Conservation (phyloP, 1,140 invertebrate species). For the Panagrolaimus sp. region DNA sequence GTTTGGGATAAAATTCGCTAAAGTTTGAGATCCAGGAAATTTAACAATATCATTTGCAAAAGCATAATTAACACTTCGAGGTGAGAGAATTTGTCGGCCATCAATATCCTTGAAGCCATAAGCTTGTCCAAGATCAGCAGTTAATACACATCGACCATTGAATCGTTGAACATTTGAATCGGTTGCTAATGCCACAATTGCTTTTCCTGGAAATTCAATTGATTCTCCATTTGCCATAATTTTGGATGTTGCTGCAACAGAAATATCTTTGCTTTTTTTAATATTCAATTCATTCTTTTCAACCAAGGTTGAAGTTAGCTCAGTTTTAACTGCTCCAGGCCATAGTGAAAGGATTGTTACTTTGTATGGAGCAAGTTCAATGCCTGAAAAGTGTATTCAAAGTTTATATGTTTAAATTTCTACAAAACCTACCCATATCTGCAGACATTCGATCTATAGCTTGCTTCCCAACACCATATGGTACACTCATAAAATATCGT, state of each 20-base stretch:
- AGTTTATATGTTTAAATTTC: too few relatives aligned
- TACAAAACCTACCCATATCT: too few relatives aligned
- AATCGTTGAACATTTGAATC: constrained; percentile 28
- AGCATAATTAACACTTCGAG: neutral
- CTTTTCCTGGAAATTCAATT: constrained; percentile 39
- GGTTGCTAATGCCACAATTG: constrained; percentile 30
- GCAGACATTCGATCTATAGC: constrained; percentile 61
- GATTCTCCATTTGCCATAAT: too few relatives aligned
- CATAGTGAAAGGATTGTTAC: too few relatives aligned
- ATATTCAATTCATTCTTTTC: too few relatives aligned
- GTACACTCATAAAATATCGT: constrained; percentile 61
- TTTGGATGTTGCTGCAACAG: too few relatives aligned
- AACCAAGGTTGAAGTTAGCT: too few relatives aligned
- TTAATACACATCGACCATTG: constrained; percentile 32
- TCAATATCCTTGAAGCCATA: constrained; percentile 36
- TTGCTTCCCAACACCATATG: constrained; percentile 50
- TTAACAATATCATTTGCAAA: neutral
- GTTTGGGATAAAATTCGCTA: neutral
- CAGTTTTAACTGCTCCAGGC: too few relatives aligned
- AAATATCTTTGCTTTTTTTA: too few relatives aligned
- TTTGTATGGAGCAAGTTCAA: too few relatives aligned
- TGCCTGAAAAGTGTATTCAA: too few relatives aligned
- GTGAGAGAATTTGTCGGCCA: constrained; percentile 24
- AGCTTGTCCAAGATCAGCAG: constrained; percentile 33
- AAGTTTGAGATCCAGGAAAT: neutral